Percentiles rank a stretch among this genome's conserved stretches.
Conservation (phyloP, 2,797 vertebrate species). For the Clarias fuscus region DNA sequence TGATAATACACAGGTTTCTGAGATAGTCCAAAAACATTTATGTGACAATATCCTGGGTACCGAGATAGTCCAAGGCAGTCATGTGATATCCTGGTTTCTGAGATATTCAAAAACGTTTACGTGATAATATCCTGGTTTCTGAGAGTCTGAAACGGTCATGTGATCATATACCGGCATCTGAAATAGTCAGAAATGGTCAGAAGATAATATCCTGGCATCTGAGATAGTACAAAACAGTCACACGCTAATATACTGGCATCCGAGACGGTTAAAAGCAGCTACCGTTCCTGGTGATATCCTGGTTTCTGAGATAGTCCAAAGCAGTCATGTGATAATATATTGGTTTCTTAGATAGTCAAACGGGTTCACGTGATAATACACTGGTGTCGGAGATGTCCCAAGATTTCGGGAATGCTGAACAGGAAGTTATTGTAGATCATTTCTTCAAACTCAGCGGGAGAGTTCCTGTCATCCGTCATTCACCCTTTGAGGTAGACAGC, state of each 20-base stretch:
- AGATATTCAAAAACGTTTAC: neutral
- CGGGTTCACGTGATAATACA: neutral
- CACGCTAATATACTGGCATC: neutral
- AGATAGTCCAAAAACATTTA: no score
- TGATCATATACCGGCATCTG: neutral
- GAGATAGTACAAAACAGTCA: neutral
- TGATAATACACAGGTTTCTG: no score
- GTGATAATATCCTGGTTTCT: neutral
- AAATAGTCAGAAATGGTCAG: neutral
- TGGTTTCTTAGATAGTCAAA: neutral
- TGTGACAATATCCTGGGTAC: no score
- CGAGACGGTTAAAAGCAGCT: neutral
- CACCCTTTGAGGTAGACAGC: neutral
- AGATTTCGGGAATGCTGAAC: constrained; percentile 94
- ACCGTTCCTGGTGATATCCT: neutral
- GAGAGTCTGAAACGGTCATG: neutral
- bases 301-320: neutral
- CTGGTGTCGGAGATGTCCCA: constrained; percentile 62
- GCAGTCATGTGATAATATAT: neutral
- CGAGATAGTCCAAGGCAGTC: no score
- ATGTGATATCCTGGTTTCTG: neutral
- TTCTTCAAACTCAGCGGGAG: constrained; percentile 88
- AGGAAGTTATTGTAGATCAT: constrained; percentile 94
- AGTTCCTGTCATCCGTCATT: neutral
- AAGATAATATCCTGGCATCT: neutral